Evolutionary conservation across 2,113 vertebrate genomes (phyloP).

Genomic region (Aix galericulata): DNA sequence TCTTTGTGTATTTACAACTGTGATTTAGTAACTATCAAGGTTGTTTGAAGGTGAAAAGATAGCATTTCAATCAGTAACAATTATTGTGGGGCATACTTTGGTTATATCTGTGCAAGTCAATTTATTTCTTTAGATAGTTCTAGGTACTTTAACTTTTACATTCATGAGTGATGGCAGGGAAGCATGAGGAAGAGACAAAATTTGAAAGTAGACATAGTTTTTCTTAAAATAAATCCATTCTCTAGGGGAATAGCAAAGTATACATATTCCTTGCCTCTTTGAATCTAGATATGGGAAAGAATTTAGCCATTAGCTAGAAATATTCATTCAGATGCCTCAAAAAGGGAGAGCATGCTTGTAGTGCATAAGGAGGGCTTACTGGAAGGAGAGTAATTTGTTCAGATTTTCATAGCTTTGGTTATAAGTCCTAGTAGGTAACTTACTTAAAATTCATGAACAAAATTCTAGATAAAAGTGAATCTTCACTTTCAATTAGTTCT

Average conservation of each 20-base stretch:
- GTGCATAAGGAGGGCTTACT: constrained; percentile 14
- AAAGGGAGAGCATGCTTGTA: not conserved
- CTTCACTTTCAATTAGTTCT: constrained; percentile 63
- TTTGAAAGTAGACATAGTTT: constrained; percentile 39
- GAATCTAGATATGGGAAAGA: constrained; percentile 38
- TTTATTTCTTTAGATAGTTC: constrained; percentile 53
- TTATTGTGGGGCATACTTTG: constrained; percentile 22
- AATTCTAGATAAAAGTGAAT: constrained; percentile 58
- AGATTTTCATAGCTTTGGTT: constrained; percentile 53
- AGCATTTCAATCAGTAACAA: constrained; percentile 33
- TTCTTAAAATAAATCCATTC: constrained; percentile 57
- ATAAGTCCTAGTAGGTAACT: constrained; percentile 38
- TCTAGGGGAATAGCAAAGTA: constrained; percentile 54
- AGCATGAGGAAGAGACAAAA: constrained; percentile 17
- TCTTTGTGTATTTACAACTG: constrained; percentile 46
- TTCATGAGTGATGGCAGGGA: constrained; percentile 47
- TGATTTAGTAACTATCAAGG: constrained; percentile 34
- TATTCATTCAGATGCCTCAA: constrained; percentile 34
- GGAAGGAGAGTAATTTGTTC: constrained; percentile 42
- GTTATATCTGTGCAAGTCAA: constrained; percentile 44
- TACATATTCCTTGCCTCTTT: constrained; percentile 57
- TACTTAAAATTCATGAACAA: constrained; percentile 55
- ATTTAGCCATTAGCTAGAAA: constrained; percentile 57
- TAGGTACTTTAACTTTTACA: constrained; percentile 50
- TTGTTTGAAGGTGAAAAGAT: constrained; percentile 24